A percentile compares a stretch with the other conserved stretches of the same genome.
These are phyloP conservation scores for Beroe forskalii DNA, from an alignment of 37 sponge, comb jelly and placozoan species.

Conservation along the genomic window DNA sequence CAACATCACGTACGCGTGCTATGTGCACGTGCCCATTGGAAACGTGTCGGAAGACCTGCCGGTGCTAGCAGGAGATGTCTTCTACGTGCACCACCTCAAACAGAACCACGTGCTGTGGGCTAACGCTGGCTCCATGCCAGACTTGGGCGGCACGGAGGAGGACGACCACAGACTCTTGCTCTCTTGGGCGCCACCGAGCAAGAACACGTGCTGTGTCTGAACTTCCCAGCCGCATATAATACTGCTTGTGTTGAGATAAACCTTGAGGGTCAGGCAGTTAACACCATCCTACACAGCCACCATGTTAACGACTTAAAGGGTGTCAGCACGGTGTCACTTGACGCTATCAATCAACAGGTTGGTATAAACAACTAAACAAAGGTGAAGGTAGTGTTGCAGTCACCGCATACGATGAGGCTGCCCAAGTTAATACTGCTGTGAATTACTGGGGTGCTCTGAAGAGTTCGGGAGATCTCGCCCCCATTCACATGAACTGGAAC, in stretches of 20 bases:
- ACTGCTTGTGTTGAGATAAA: constrained; percentile 42
- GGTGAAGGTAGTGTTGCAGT: constrained; percentile 68
- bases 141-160: constrained; percentile 92
- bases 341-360: constrained; percentile 42
- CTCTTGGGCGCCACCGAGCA: constrained; percentile 74
- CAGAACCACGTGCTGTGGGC: constrained; percentile 93
- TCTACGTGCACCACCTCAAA: constrained; percentile 82
- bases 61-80: constrained; percentile 82
- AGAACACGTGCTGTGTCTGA: constrained; percentile 81
- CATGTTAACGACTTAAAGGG: constrained; percentile 54
- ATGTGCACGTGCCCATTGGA: constrained; percentile 91
- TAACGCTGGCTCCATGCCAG: constrained; percentile 81
- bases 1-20: constrained; percentile 84
- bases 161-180: constrained; percentile 89
- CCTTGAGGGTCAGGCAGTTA: constrained; percentile 88
- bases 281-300: constrained; percentile 77
- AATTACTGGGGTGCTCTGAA: constrained; percentile 44
- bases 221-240: constrained; percentile 71
- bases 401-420: constrained; percentile 94
- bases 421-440: constrained; percentile 73
- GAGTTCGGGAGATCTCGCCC: constrained; percentile 18
- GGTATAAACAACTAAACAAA: constrained; percentile 47
- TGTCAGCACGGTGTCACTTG: constrained; percentile 36
- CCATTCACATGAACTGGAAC: constrained; percentile 93
- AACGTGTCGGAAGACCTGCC: constrained; percentile 81